These are phyloP conservation scores for Siphamia tubifer DNA, from an alignment of 2,113 vertebrate genomes.

Conservation along the genomic window DNA sequence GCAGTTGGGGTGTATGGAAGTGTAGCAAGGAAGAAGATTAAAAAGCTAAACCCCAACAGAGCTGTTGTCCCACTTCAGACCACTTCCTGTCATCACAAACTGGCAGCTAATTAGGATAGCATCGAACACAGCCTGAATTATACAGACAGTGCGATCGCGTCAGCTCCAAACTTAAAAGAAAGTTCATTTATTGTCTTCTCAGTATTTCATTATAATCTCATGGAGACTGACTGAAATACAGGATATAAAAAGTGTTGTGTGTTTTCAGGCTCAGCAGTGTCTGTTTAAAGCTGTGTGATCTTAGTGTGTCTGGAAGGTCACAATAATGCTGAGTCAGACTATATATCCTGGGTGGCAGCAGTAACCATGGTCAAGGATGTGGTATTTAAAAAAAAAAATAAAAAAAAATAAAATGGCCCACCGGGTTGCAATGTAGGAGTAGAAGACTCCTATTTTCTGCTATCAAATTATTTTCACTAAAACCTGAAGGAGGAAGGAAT, in stretches of 20 bases:
- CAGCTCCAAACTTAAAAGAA: neutral
- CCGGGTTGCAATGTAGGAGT: neutral
- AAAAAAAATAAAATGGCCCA: neutral
- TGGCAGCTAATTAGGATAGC: conserved; percentile 47
- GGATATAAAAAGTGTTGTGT: neutral
- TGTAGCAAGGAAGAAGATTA: conserved; percentile 2
- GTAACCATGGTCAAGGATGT: conserved; percentile 15
- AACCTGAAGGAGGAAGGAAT: neutral
- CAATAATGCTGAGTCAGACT: conserved; percentile 47
- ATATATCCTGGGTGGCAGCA: neutral
- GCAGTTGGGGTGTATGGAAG: neutral
- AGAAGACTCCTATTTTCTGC: no score
- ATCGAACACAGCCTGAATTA: conserved; percentile 57
- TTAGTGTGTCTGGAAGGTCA: conserved; percentile 42
- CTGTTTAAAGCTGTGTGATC: conserved; percentile 14
- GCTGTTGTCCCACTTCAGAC: conserved; percentile 32
- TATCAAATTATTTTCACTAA: neutral
- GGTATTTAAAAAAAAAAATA: no score
- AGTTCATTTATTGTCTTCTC: conserved; percentile 15
- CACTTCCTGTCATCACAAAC: conserved; percentile 40
- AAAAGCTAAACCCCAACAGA: conserved; percentile 33
- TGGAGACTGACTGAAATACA: conserved; percentile 10
- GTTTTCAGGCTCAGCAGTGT: conserved; percentile 5
- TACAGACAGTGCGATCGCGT: conserved; percentile 26
- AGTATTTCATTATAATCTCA: no score